Conservation (phyloP, 2,888 invertebrate genomes). For the Epicampocera succincta region DNA sequence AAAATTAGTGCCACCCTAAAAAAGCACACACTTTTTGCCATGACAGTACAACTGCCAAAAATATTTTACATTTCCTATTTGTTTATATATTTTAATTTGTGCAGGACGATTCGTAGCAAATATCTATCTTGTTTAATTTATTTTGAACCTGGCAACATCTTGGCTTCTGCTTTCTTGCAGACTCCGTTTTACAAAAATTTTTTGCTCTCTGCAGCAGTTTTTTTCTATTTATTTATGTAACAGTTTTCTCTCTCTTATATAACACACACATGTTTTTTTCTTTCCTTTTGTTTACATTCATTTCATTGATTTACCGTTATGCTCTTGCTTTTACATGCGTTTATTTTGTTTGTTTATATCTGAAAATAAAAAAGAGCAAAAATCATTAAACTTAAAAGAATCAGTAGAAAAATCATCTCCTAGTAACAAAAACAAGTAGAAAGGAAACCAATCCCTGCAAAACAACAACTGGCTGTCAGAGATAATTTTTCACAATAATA, state of each 20-base stretch:
- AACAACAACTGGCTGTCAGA: constrained; percentile 16
- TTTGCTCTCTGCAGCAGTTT: background rate
- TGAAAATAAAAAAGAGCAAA: constrained; percentile 39
- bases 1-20: too few relatives aligned
- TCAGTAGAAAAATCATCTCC: constrained; percentile 26
- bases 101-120: too few relatives aligned
- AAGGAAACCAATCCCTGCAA: constrained; percentile 48
- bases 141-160: too few relatives aligned
- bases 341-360: constrained; percentile 37
- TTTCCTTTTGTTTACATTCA: constrained; percentile 34
- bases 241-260: constrained; percentile 16
- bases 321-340: constrained; percentile 18
- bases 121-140: too few relatives aligned
- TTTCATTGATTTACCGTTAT: constrained; percentile 29
- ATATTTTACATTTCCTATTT: too few relatives aligned
- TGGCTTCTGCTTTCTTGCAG: too few relatives aligned
- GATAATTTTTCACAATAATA: constrained; percentile 40
- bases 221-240: constrained; percentile 7
- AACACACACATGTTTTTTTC: constrained; percentile 18
- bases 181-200: background rate
- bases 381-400: constrained; percentile 14
- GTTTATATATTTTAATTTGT: too few relatives aligned
- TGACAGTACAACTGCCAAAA: too few relatives aligned
- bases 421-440: constrained; percentile 32
- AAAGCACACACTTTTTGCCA: too few relatives aligned